Evolutionary conservation across 2,113 vertebrate genomes (phyloP).

Genomic region (Patagioenas fasciata): DNA sequence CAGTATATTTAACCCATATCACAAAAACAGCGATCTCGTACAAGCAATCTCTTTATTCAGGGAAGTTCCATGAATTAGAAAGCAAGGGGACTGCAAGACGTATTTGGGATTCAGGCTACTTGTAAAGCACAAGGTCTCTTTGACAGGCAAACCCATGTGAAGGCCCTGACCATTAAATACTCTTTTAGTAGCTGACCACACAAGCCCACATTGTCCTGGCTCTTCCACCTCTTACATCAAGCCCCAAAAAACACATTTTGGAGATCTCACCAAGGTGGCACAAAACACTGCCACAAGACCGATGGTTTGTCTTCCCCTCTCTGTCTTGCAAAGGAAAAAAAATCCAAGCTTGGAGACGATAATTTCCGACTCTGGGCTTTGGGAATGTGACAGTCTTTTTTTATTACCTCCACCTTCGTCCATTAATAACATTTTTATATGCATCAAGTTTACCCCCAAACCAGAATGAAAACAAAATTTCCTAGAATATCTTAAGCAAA

Average conservation of each 20-base stretch:
- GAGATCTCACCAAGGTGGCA: background rate
- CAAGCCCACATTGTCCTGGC: background rate
- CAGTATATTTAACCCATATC: background rate
- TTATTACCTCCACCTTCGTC: background rate
- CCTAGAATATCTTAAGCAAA: background rate
- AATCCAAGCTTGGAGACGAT: background rate
- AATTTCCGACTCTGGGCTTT: background rate
- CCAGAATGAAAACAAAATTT: slow-evolving; percentile 17
- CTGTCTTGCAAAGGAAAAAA: background rate
- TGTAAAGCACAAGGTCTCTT: background rate
- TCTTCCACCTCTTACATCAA: background rate
- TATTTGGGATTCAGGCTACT: background rate
- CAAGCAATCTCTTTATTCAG: background rate
- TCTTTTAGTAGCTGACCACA: background rate
- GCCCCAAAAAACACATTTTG: background rate
- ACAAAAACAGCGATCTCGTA: background rate
- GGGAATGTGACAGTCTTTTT: background rate
- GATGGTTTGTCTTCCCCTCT: background rate
- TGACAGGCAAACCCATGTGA: background rate
- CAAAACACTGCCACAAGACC: fast-evolving
- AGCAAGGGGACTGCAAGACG: background rate
- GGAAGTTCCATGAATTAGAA: background rate
- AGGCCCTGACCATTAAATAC: background rate
- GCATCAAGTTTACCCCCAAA: background rate
- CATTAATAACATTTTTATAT: slow-evolving; percentile 22